phyloP scores from a whole-genome alignment of 2,888 invertebrate species.

The Fragum whitleyi region DNA sequence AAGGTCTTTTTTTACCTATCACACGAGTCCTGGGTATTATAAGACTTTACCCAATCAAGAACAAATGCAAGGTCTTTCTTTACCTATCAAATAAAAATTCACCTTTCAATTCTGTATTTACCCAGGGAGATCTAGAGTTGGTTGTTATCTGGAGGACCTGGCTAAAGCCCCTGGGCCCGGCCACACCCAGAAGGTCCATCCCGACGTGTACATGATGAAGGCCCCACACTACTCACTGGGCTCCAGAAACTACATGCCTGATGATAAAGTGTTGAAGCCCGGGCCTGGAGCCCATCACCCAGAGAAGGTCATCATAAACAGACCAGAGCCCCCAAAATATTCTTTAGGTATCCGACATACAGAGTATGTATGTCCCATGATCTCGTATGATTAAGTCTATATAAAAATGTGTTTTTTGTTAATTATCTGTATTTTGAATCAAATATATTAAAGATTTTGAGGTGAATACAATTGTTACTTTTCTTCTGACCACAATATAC shows the following conservation, averaged over 20 bases:
- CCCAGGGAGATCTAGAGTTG: slow-evolving; percentile 85
- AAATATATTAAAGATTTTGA: not conserved
- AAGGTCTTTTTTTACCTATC: too few species aligned
- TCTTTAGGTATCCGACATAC: slow-evolving; percentile 85
- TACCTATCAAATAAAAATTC: too few species aligned
- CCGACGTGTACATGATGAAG: slow-evolving; percentile 86
- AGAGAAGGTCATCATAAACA: slow-evolving; percentile 91
- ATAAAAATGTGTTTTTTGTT: not conserved
- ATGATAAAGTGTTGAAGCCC: slow-evolving; percentile 92
- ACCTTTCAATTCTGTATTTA: not conserved
- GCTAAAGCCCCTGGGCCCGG: slow-evolving; percentile 90
- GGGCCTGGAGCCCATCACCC: slow-evolving; percentile 97
- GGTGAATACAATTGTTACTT: not conserved
- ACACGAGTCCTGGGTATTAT: too few species aligned
- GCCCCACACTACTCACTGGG: slow-evolving; percentile 95
- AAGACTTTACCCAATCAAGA: too few species aligned
- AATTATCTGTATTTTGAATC: not conserved
- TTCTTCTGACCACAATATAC: too few species aligned
- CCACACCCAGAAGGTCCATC: slow-evolving; percentile 89
- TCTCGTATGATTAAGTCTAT: slow-evolving; percentile 55
- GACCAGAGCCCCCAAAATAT: slow-evolving; percentile 79
- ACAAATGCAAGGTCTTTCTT: too few species aligned
- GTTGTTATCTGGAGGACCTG: slow-evolving; percentile 79
- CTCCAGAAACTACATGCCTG: slow-evolving; percentile 90
- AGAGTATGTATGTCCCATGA: slow-evolving; percentile 81